Evolutionary conservation across 2,113 vertebrate species (phyloP), one percentile per base, ranked within the genome.

Genomic region (Mustelus asterias): DNA sequence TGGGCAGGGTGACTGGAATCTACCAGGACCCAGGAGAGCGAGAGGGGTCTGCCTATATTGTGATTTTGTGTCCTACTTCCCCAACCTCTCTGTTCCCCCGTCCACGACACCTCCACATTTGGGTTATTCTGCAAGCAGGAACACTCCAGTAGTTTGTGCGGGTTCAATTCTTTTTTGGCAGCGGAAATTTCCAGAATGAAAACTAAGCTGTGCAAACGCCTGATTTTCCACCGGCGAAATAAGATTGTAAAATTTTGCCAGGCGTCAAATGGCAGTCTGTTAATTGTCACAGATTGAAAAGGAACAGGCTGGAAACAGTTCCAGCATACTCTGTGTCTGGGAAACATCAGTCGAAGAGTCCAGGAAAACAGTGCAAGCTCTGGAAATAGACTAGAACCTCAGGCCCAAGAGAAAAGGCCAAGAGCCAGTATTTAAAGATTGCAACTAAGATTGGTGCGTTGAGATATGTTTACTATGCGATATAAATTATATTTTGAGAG

Each of bases 271-370:
- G 37, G 80, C 37, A 65, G 89, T 63, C 60, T 93, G 89, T 16
- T 18, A 92, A 92, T 92, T 63, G 22, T 92, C 88, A 92, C 54
- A 92, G 86, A 54, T 22, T 58, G 48, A 58, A 89, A 89, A 89
- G 16, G 65, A 89, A 33, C 86, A 89, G 29, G 58, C 33, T n/a
- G 58, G 88, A 92, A n/a, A n/a, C 58, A 92, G 60, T 22, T 93
- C n/a, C 37, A 8, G 6, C 33, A 37, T 22, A 22, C 37, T 20
- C 16, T 41, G n/a, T 44, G 80, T 7, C 89, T 93, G 89, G 89
- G 89, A 65, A 65, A 65, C 13, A 93, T 65, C 89, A 93, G 33
- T 37, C n/a, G 5, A 58, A 92, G 13, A 92, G 88, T 33, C 58
- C 29, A 20, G 58, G 54, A 63, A 63, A 92, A 92, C 33, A 92